phyloP scores from a whole-genome alignment of 2,797 vertebrate genomes.

The Pipistrellus pygmaeus region DNA sequence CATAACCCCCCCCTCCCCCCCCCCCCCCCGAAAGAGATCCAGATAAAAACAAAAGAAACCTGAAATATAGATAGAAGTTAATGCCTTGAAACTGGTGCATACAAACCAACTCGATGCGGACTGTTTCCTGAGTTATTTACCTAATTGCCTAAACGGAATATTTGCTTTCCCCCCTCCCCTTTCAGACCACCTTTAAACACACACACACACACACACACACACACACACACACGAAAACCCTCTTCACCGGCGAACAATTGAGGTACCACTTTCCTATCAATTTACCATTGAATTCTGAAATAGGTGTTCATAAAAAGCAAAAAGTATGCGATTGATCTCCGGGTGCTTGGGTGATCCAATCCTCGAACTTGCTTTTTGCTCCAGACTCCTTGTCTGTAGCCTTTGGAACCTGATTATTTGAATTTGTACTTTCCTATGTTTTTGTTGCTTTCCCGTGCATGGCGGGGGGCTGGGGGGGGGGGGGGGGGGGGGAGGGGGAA shows the following conservation, averaged over 20 bases:
- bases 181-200: neutral
- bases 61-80: neutral
- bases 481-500: neutral
- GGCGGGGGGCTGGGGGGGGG: fast-evolving
- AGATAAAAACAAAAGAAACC: neutral
- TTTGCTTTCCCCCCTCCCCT: conserved; percentile 6
- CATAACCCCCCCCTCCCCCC: conserved; percentile 22
- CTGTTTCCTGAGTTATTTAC: neutral
- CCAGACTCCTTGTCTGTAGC: conserved; percentile 62
- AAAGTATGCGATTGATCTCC: neutral
- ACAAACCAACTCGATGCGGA: neutral
- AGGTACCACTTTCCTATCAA: neutral
- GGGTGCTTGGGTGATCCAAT: neutral
- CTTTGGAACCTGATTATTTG: conserved; percentile 71
- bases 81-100: neutral
- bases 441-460: conserved; percentile 75
- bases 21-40: conserved; percentile 19
- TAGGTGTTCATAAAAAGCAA: neutral
- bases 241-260: neutral
- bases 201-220: neutral
- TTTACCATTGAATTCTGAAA: conserved; percentile 51
- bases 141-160: conserved; percentile 3
- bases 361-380: neutral
- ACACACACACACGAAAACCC: neutral
- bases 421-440: conserved; percentile 72